Conservation (phyloP, 2,797 vertebrate genomes). For the Eulemur albifrons region DNA sequence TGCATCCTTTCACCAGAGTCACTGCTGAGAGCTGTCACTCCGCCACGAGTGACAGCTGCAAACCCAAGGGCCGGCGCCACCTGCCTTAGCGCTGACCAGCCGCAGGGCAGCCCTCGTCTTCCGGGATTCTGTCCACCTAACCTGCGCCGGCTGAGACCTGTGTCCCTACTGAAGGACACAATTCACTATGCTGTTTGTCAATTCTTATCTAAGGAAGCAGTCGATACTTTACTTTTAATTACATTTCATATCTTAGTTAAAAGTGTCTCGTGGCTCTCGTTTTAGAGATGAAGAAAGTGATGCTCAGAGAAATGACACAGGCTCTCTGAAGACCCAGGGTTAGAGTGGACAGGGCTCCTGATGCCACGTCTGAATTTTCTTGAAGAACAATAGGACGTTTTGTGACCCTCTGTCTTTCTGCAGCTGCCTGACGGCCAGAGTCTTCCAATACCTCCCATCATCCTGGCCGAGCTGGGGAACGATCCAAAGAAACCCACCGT, state of each 20-base stretch:
- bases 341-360: background rate
- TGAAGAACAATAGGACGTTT: background rate
- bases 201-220: background rate
- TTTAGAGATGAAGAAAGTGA: background rate
- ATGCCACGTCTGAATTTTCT: background rate
- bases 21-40: fast-evolving
- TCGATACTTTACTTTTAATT: background rate
- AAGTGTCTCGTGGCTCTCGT: background rate
- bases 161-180: background rate
- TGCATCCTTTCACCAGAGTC: background rate
- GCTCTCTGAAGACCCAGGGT: background rate
- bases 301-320: background rate
- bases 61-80: fast-evolving
- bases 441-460: slow-evolving; percentile 81
- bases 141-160: background rate
- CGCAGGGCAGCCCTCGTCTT: fast-evolving
- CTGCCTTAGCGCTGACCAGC: fast-evolving
- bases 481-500: slow-evolving; percentile 82
- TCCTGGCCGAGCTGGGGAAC: slow-evolving; percentile 83
- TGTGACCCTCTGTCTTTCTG: background rate
- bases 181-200: background rate
- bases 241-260: background rate
- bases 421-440: slow-evolving; percentile 81
- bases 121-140: background rate
- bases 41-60: fast-evolving